Evolutionary conservation across 2,113 vertebrate genomes (phyloP).

Genomic region (Phoxinus phoxinus): DNA sequence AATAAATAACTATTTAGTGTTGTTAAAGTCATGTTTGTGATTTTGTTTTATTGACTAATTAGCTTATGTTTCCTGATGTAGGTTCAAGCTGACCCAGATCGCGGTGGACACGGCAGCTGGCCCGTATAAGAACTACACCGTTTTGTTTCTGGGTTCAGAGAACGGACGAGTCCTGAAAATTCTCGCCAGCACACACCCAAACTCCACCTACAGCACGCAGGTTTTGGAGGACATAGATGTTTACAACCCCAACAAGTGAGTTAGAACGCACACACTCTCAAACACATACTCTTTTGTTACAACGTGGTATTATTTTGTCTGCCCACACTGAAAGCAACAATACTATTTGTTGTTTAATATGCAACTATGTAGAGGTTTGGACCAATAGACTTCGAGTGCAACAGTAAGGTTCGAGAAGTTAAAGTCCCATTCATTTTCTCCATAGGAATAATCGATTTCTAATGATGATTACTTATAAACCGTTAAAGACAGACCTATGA

Average conservation of each 20-base stretch:
- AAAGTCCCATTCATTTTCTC: not conserved
- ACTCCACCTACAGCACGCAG: conserved; percentile 70
- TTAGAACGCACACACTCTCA: not conserved
- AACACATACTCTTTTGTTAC: not conserved
- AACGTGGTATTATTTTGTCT: not conserved
- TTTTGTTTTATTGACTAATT: conserved; percentile 53
- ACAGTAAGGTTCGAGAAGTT: not conserved
- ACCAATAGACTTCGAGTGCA: not conserved
- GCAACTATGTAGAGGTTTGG: not conserved
- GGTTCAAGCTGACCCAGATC: conserved; percentile 87
- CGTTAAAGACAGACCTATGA: not conserved
- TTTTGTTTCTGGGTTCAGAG: conserved; percentile 89
- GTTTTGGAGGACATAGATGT: conserved; percentile 89
- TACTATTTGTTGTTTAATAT: not conserved
- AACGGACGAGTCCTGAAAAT: conserved; percentile 90
- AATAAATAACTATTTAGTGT: conserved; percentile 48
- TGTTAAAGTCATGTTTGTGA: conserved; percentile 22
- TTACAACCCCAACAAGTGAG: conserved; percentile 86
- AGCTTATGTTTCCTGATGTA: conserved; percentile 57
- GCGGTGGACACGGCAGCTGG: conserved; percentile 85
- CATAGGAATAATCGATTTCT: not conserved
- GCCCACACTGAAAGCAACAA: not conserved
- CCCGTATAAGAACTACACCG: conserved; percentile 80
- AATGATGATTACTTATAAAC: not conserved
- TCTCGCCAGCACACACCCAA: conserved; percentile 74